phyloP scores from a whole-genome alignment of 2,113 vertebrate genomes.

The Steatornis caripensis region DNA sequence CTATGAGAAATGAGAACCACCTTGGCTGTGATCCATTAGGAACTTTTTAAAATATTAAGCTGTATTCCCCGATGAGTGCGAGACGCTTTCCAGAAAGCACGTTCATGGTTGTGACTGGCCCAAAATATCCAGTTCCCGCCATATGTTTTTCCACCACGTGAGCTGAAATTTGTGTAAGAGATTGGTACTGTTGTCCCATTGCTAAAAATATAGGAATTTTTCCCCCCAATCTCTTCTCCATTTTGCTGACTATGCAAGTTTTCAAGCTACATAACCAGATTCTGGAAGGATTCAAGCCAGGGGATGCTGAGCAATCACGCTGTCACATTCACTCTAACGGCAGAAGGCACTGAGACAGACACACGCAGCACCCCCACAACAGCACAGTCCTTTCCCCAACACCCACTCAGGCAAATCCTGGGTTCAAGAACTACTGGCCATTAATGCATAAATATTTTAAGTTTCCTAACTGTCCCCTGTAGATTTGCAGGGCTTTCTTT shows the following conservation, averaged over 20 bases:
- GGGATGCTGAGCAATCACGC: neutral
- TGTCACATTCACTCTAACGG: neutral
- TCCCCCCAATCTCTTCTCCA: neutral
- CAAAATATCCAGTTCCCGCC: neutral
- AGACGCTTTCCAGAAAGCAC: neutral
- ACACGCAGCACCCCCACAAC: accelerated
- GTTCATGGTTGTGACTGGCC: neutral
- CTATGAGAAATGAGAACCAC: neutral
- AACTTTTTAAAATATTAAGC: neutral
- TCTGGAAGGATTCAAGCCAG: neutral
- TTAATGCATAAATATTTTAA: neutral
- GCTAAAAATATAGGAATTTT: neutral
- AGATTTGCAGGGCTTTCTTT: neutral
- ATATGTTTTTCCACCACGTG: neutral
- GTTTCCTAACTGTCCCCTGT: neutral
- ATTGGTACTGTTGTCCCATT: neutral
- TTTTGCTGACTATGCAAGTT: neutral
- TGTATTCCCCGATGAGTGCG: too few species aligned
- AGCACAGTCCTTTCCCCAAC: accelerated
- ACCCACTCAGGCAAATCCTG: neutral
- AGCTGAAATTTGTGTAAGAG: neutral
- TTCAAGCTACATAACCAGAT: neutral
- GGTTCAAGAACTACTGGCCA: neutral
- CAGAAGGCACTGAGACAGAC: neutral
- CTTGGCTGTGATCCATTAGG: accelerated